Base-by-base conservation (phyloP, 2,113 vertebrate species). In the Halcyon senegalensis region DNA sequence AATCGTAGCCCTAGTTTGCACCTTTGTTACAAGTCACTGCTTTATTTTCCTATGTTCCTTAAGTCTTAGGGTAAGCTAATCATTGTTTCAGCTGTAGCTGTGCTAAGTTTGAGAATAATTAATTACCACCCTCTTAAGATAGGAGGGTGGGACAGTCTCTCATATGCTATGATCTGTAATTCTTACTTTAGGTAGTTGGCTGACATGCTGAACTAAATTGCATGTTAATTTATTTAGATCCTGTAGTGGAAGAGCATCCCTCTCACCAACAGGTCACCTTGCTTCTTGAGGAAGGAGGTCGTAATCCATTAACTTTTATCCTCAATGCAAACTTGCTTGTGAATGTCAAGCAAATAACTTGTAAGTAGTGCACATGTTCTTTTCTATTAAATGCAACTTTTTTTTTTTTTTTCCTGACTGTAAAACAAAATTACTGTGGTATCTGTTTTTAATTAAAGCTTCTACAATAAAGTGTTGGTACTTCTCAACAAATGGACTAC, bases 261-360 rank as follows among this genome's bases (percentile, higher is more conserved):
- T 98, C 98, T 91, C 98, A 91, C 27, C 97, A 99, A 64, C 98
- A 99, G 95, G 97, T 99, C 15, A 60, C 97, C 85, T 97, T 97
- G 74, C 96, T 99, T 24, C 98, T 99, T 90, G 98, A 98, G 86
- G 98, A 99, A 73, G 98, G 97, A 95, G 98, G 96, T 63, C 98
- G 98, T 28, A 97, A 96, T 77, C 98, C 98, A 50, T 91, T 99
- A 96, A 99, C 98, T 9, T 99, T 99, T 83, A 98, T 99, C 41
- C 97, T 99, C 79, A 99, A 99, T 89, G 98, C 98, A 85, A 99
- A 99, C 97, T 97, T 99, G 41, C 98, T 99, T 33, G 98, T 99
- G 88, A 99, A 99, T 89, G 98, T 99, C 96, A 99, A 98, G 94
- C 97, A 99, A 81, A 95, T 98, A 41, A 97, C 97, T 92, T 99